Conservation (phyloP, 2,113 vertebrate species). For the Upupa epops region DNA sequence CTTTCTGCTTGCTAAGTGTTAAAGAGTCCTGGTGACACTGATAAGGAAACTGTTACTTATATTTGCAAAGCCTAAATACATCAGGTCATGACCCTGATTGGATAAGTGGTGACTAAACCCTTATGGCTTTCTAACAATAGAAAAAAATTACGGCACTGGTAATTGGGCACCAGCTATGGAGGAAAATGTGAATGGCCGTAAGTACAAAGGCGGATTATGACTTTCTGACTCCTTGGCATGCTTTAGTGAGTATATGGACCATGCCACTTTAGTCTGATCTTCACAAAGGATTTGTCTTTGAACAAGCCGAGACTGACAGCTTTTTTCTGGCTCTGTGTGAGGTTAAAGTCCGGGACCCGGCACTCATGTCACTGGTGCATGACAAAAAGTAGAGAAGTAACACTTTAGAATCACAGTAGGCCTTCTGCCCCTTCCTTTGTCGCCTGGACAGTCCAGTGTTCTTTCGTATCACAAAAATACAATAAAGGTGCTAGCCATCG, state of each 20-base stretch:
- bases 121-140: constrained; percentile 74
- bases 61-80: constrained; percentile 75
- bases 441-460: constrained; percentile 70
- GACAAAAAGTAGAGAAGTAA: constrained; percentile 73
- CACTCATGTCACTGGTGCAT: constrained; percentile 81
- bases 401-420: constrained; percentile 74
- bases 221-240: constrained; percentile 74
- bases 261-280: constrained; percentile 75
- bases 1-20: constrained; percentile 82
- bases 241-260: constrained; percentile 76
- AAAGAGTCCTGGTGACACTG: constrained; percentile 74
- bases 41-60: constrained; percentile 79
- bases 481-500: constrained; percentile 78
- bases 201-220: constrained; percentile 73
- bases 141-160: constrained; percentile 62
- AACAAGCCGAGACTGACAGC: constrained; percentile 81
- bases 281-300: constrained; percentile 79
- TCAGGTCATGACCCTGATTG: constrained; percentile 79
- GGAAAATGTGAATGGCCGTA: constrained; percentile 68
- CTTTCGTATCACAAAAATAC: constrained; percentile 74
- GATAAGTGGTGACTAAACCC: constrained; percentile 79
- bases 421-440: constrained; percentile 61
- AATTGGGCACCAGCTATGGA: constrained; percentile 62
- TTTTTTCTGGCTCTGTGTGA: constrained; percentile 74
- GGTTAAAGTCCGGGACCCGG: constrained; percentile 62